phyloP scores from a whole-genome alignment of 2,888 invertebrate species.

The Margaritifera margaritifera region DNA sequence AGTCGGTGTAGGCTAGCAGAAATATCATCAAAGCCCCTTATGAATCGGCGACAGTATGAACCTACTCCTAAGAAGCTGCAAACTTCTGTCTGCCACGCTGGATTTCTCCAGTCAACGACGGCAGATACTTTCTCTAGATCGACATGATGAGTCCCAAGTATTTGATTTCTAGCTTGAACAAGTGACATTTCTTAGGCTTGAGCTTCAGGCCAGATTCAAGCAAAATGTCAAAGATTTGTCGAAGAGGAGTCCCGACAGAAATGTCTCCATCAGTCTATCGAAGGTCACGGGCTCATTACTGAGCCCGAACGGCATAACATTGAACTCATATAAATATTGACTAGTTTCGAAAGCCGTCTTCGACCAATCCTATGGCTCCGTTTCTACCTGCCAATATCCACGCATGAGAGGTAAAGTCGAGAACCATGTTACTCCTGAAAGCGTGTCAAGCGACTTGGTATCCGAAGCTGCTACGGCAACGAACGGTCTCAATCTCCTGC shows the following conservation, averaged over 20 bases:
- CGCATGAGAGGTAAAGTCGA: conserved; percentile 35
- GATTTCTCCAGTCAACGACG: neutral
- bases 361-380: conserved; percentile 21
- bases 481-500: too few species aligned
- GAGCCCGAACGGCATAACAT: conserved; percentile 42
- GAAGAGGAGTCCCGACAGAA: conserved; percentile 27
- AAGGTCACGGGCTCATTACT: conserved; percentile 44
- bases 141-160: conserved; percentile 11
- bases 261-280: conserved; percentile 39
- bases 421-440: conserved; percentile 38
- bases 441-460: conserved; percentile 22
- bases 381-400: conserved; percentile 48
- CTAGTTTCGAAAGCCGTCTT: conserved; percentile 44
- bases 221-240: conserved; percentile 26
- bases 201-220: conserved; percentile 30
- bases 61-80: conserved; percentile 5
- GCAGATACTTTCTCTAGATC: conserved; percentile 4
- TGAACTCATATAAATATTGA: conserved; percentile 31
- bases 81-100: neutral
- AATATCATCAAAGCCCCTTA: neutral
- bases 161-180: conserved; percentile 13
- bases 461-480: too few species aligned
- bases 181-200: conserved; percentile 34
- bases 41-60: conserved; percentile 1
- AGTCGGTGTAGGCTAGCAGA: neutral